These are phyloP conservation scores for Trogon surrucura DNA, from an alignment of 2,113 vertebrate genomes.

Conservation along the genomic window DNA sequence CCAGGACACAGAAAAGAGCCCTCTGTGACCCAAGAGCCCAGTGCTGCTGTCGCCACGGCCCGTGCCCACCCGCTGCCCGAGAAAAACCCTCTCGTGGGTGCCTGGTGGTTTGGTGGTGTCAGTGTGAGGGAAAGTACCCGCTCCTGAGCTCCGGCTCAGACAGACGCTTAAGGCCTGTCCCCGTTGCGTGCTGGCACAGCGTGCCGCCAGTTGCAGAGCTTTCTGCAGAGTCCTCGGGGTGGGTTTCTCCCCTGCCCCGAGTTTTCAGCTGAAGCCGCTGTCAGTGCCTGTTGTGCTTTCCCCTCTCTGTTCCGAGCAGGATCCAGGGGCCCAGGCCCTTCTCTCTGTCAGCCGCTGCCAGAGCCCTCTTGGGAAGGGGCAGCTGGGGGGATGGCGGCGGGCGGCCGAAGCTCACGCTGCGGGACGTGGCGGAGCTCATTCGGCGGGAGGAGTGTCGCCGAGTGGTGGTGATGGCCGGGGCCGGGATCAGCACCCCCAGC, in stretches of 20 bases:
- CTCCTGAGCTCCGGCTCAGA: background rate
- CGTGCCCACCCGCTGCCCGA: background rate
- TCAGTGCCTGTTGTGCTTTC: background rate
- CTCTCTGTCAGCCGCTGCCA: background rate
- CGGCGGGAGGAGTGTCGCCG: slow-evolving; percentile 68
- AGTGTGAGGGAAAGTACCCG: rapidly evolving
- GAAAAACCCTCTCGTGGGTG: rapidly evolving
- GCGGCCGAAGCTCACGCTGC: slow-evolving; percentile 71
- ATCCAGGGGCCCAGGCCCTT: slow-evolving; percentile 12
- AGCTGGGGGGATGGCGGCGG: slow-evolving; percentile 11
- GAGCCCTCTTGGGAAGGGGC: background rate
- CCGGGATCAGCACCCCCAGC: slow-evolving; percentile 93
- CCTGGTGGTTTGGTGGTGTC: too few species aligned
- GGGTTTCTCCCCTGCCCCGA: background rate
- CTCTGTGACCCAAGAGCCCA: background rate
- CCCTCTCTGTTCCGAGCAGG: background rate
- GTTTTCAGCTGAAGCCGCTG: background rate
- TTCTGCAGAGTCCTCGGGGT: background rate
- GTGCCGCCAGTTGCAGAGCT: background rate
- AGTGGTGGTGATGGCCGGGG: slow-evolving; percentile 92
- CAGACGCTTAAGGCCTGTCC: background rate
- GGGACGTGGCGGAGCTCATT: slow-evolving; percentile 78
- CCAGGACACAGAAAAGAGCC: background rate
- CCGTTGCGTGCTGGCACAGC: rapidly evolving
- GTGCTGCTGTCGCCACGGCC: background rate